These are phyloP conservation scores for Melieria picta DNA, from an alignment of 2,888 invertebrate genomes.

Conservation along the genomic window DNA sequence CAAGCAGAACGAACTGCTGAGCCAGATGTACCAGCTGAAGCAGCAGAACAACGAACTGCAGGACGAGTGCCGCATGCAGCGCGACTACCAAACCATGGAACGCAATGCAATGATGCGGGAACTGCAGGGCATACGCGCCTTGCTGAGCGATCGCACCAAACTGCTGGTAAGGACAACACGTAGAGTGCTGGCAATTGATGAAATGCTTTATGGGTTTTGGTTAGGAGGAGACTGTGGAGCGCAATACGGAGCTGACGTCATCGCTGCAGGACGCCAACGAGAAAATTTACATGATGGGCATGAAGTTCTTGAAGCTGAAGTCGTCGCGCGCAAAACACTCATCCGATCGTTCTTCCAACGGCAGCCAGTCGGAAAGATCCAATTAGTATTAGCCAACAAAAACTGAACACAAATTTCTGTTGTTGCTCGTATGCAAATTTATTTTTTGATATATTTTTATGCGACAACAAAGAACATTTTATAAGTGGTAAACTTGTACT, in stretches of 20 bases:
- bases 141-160: slow-evolving; percentile 42
- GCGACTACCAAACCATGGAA: slow-evolving; percentile 58
- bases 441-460: slow-evolving; percentile 1
- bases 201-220: slow-evolving; percentile 1
- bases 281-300: slow-evolving; percentile 52
- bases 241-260: slow-evolving; percentile 43
- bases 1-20: slow-evolving; percentile 57
- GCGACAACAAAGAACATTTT: not conserved
- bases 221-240: slow-evolving; percentile 46
- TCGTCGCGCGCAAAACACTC: slow-evolving; percentile 37
- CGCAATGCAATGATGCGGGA: slow-evolving; percentile 54
- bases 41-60: slow-evolving; percentile 51
- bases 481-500: not conserved
- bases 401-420: not conserved
- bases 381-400: slow-evolving; percentile 2
- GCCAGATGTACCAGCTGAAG: slow-evolving; percentile 55
- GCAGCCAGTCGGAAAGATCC: slow-evolving; percentile 32
- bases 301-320: slow-evolving; percentile 52
- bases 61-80: slow-evolving; percentile 53
- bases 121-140: slow-evolving; percentile 48
- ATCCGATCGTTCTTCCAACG: slow-evolving; percentile 7
- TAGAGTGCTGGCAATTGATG: not conserved
- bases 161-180: slow-evolving; percentile 40
- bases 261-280: slow-evolving; percentile 50
- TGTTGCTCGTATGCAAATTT: slow-evolving; percentile 11